Percentiles rank a stretch among this genome's conserved stretches.
Conservation (phyloP, 2,888 invertebrate species). For the Heliconius aoede region DNA sequence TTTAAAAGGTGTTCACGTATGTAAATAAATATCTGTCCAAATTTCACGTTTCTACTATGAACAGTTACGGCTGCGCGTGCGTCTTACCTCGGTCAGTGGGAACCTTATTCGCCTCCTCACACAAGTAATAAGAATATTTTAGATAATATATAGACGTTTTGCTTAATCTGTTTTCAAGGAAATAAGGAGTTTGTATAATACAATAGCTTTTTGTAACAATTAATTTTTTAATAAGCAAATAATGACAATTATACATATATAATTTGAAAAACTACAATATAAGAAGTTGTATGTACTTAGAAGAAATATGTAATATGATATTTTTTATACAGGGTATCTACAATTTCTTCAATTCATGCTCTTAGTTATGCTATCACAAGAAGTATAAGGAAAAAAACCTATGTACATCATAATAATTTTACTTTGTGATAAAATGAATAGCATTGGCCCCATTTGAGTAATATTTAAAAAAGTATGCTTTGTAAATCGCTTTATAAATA, state of each 20-base stretch:
- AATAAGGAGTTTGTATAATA: no score
- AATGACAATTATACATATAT: background rate
- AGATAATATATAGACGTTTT: no score
- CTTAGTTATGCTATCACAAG: background rate
- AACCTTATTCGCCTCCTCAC: no score
- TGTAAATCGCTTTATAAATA: constrained; percentile 4
- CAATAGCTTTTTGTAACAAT: no score
- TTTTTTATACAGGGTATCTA: constrained; percentile 19
- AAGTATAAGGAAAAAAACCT: background rate
- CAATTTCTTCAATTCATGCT: constrained; percentile 11
- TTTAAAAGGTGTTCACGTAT: no score
- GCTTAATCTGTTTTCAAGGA: no score
- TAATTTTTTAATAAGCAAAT: background rate
- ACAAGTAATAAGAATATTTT: no score
- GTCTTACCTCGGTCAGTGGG: no score
- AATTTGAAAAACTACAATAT: background rate
- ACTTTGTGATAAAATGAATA: background rate
- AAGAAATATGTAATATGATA: background rate
- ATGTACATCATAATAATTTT: background rate
- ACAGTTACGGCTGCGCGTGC: no score
- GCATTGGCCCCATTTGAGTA: constrained; percentile 3
- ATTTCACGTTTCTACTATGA: no score
- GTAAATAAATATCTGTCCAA: no score
- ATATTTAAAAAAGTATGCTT: background rate
- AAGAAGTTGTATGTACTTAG: background rate